Evolutionary conservation across 2,888 invertebrate genomes (phyloP), one percentile per base, ranked within the genome.

Genomic region (Apamea anceps): DNA sequence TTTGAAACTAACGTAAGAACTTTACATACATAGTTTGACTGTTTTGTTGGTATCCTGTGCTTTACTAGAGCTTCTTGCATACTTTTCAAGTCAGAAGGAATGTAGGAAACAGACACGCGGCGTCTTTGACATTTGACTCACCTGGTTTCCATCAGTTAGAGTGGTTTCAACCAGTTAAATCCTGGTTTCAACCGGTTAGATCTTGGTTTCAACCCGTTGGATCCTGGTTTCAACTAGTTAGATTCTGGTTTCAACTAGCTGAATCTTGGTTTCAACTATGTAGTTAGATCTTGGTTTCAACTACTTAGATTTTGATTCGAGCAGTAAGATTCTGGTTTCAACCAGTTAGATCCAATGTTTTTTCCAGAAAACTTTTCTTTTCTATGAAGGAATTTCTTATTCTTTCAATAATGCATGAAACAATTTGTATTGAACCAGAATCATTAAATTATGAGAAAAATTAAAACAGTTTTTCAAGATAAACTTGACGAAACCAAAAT

Each of bases 21-120:
- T 72, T 28, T 65, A 21, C 54, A 25, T 57, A 48, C 28, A 65
- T 73, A 82, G 45, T 80, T 70, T 51, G 13, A 25, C 42, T 48
- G 57, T 32, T 25, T 15, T 57, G 62, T 21, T 45, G 10, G 12
- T 68, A 70, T 77, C 70, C 73, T 37, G 21, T 21, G 18, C 8
- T 25, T 54, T 37, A 18, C 18, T 73, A 6, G 13, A 21, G 51
- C 25, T 76, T 37, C 37, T 72, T 67, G 66, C 66, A 62, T 37
- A 62, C 60, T 1, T 25, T 72, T 48, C 15, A 65, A 66, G 60
- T 32, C 10, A 37, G 32, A 51, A 63, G 51, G 12, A 63, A 72
- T 42, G n/a, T 21, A 42, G 18, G 37, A n/a, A 42, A 72, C 37
- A 12, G 7, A 57, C 32, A 15, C 6, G 18, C 8, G 21, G 21